These are phyloP conservation scores for Hirtodrosophila alboralis DNA, from an alignment of 2,888 invertebrate species.

Conservation along the genomic window DNA sequence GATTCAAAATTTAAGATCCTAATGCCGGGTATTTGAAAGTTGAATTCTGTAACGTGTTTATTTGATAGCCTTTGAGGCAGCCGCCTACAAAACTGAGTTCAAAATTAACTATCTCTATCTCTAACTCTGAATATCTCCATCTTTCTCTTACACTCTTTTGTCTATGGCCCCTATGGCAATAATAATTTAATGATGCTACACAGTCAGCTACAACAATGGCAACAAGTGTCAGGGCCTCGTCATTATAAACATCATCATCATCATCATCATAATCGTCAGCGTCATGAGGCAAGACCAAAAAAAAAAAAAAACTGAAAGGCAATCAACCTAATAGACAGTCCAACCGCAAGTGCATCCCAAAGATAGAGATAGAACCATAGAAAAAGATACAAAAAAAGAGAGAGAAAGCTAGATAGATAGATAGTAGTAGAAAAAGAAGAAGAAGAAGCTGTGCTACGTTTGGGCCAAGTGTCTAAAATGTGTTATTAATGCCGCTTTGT, in stretches of 20 bases:
- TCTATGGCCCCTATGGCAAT: constrained; percentile 64
- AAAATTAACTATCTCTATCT: too few species aligned
- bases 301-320: constrained; percentile 59
- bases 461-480: constrained; percentile 70
- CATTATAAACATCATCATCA: constrained; percentile 36
- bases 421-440: not conserved
- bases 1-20: too few species aligned
- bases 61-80: too few species aligned
- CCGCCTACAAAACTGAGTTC: too few species aligned
- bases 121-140: constrained; percentile 6
- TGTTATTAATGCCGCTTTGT: constrained; percentile 72
- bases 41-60: too few species aligned
- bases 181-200: constrained; percentile 81
- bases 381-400: not conserved
- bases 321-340: constrained; percentile 68
- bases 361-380: too few species aligned
- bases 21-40: too few species aligned
- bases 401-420: not conserved
- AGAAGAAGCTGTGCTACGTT: constrained; percentile 32
- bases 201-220: constrained; percentile 46
- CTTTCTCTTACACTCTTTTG: too few species aligned
- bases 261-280: too few species aligned
- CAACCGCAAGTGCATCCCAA: constrained; percentile 25
- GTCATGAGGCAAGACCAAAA: constrained; percentile 30
- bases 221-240: constrained; percentile 61